Evolutionary conservation across 37 sponge, comb jelly and placozoan species (phyloP).

Genomic region (Ianthella basta): DNA sequence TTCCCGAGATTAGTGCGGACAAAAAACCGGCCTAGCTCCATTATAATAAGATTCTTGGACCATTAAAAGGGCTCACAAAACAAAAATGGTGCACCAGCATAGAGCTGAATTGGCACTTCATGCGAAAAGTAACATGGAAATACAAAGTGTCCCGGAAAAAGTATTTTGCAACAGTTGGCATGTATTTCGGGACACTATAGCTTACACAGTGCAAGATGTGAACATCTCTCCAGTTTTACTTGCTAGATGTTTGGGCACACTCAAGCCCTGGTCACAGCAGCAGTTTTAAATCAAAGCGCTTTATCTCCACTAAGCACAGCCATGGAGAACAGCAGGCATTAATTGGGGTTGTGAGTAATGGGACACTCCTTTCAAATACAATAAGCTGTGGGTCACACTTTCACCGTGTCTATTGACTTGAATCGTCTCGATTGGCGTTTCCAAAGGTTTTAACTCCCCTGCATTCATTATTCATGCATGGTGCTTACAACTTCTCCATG

Average conservation of each 20-base stretch:
- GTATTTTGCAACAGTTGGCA: too few species aligned
- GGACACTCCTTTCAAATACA: not conserved
- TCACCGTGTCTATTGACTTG: not conserved
- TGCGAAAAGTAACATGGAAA: not conserved
- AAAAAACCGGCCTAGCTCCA: too few species aligned
- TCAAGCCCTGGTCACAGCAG: too few species aligned
- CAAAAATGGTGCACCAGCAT: slow-evolving; percentile 1
- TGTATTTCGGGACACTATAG: not conserved
- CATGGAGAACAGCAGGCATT: not conserved
- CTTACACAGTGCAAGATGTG: too few species aligned
- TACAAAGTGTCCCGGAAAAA: not conserved
- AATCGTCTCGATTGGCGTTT: not conserved
- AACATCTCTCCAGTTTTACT: too few species aligned
- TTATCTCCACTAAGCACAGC: too few species aligned
- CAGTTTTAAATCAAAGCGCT: not conserved
- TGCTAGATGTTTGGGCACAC: too few species aligned
- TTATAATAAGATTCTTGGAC: slow-evolving; percentile 12
- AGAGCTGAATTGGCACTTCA: not conserved
- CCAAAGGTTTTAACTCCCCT: not conserved
- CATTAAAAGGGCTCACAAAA: slow-evolving; percentile 6
- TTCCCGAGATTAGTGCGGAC: too few species aligned
- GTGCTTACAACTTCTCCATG: too few species aligned
- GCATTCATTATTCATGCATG: too few species aligned
- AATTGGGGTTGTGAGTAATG: not conserved
- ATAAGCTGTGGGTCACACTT: slow-evolving; percentile 6